Base-by-base conservation (phyloP, 37 sponge, comb jelly and placozoan genomes). In the Axinella damicornis region DNA sequence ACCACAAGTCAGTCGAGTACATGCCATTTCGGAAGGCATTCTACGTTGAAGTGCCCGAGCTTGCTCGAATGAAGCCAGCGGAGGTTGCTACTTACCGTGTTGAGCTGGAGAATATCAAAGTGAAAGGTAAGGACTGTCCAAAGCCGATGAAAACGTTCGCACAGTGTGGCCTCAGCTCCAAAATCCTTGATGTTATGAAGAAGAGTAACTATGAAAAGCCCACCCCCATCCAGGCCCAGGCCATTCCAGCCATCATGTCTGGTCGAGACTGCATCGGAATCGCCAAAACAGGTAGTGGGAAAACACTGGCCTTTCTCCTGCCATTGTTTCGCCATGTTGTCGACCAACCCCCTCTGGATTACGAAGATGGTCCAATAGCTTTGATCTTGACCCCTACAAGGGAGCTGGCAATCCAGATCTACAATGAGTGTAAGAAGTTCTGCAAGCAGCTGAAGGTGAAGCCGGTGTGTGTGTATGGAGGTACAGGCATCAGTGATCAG, bases 401-500 rank as follows among this genome's bases (percentile, higher is more conserved):
- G 61, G 99, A 99, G 72, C 86, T 99, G 35, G 99, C 99, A 20
- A 71, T 99, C 0, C 99, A 99, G 83, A 99, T 93, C 36, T 93
- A 92, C 85, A 85, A 82, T 59, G 99, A 99, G 72, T 85, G 86
- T 32, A 80, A 86, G 56, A 96, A 95, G 88, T 96, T 99, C 73
- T 85, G 93, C 69, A 99, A 99, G 64, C 75, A 82, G 4, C 86
- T 96, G 31, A 90, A 91, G 24, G 78, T 99, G 14, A 63, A 78
- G 13, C 74, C 79, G 21, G 95, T 92, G n/a, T 99, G 99, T 66
- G 97, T 99, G 57, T 99, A 99, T 74, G 99, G 99, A 20, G 99
- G 99, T 16, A 93, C 99, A 1, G 99, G 99, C 0, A 94, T 99
- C 86, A 99, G 97, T 59, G 99, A 99, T 38, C 99, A 99, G 90